Evolutionary conservation across 1,140 invertebrate species (phyloP), one percentile per base, ranked within the genome.

Genomic region (Atta texana): DNA sequence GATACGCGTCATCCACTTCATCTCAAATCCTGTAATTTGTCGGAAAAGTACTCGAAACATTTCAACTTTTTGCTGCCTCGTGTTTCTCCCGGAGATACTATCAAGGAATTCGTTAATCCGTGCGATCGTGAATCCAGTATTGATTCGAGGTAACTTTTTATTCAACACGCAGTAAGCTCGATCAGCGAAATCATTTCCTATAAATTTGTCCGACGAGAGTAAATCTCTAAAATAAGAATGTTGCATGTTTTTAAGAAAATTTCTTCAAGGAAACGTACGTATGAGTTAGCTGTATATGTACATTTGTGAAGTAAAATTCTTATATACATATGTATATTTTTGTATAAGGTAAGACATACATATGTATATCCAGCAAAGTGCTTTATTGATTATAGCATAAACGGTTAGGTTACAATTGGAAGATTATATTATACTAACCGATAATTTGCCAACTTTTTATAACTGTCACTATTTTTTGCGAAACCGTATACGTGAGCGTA

Each of bases 1-100:
- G 72, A 99, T 97, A 87, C 98, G 95, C 3, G 98, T 97, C 0
- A 99, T 94, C 98, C 98, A 99, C 95, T 98, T 98, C 85, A 98
- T 96, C 93, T 99, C 98, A 34, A 96, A 86, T 1, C 97, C 96
- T 80, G 88, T 93, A 18, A 91, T 93, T 77, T 93, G 86, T 44
- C 91, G 86, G 1, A 94, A 88, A 24, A 94, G 86, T 72, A 92
- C 87, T 72, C 93, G 91, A 82, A 96, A 95, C 24, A 86, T 72
- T 88, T 93, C 81, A 88, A 94, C 92, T 91, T 93, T 94, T 80
- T 77, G 85, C 80, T 96, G 95, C 90, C 96, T 96, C 51, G 93
- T 16, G 12, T 16, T 95, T 89, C 95, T 96, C 14, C 93, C 92
- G 10, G 97, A 96, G 72, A 98, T 96, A 53, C 95, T 94, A 93